Evolutionary conservation across 2,888 invertebrate species (phyloP).

Genomic region (Gandaritis pyraliata): DNA sequence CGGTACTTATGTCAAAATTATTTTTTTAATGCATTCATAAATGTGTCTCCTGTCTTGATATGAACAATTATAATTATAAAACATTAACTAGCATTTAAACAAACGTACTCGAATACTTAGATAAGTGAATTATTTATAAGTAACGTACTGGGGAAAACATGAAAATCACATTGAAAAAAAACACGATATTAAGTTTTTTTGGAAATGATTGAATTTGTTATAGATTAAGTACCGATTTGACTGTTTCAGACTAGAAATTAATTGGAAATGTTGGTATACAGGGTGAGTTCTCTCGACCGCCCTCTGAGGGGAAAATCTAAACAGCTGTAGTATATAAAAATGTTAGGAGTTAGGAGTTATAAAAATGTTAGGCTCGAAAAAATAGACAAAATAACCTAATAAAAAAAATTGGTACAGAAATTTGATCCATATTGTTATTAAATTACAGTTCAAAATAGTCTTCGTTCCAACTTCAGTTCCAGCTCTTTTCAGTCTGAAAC

Average conservation of each 20-base stretch:
- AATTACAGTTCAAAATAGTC: not conserved
- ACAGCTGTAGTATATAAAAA: no score
- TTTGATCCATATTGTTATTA: not conserved
- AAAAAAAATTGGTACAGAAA: no score
- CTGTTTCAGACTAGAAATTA: not conserved
- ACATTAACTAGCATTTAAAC: constrained; percentile 11
- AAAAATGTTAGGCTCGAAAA: no score
- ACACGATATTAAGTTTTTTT: not conserved
- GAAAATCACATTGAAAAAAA: constrained; percentile 1
- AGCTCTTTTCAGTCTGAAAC: constrained; percentile 2
- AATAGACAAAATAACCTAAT: no score
- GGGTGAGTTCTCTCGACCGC: no score
- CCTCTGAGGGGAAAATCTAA: no score
- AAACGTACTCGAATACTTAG: constrained; percentile 28
- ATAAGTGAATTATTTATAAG: constrained; percentile 13
- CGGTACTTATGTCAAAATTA: constrained; percentile 8
- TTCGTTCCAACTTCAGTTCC: not conserved
- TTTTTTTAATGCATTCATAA: constrained; percentile 15
- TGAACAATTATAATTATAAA: constrained; percentile 21
- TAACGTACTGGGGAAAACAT: not conserved
- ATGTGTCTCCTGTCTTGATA: constrained; percentile 21
- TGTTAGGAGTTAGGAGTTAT: no score
- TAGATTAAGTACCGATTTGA: not conserved
- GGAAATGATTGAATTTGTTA: constrained; percentile 16
- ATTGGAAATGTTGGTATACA: not conserved